Evolutionary conservation across 92 coral and sea anemone genomes (phyloP).

Genomic region (Palythoa grandiflora): DNA sequence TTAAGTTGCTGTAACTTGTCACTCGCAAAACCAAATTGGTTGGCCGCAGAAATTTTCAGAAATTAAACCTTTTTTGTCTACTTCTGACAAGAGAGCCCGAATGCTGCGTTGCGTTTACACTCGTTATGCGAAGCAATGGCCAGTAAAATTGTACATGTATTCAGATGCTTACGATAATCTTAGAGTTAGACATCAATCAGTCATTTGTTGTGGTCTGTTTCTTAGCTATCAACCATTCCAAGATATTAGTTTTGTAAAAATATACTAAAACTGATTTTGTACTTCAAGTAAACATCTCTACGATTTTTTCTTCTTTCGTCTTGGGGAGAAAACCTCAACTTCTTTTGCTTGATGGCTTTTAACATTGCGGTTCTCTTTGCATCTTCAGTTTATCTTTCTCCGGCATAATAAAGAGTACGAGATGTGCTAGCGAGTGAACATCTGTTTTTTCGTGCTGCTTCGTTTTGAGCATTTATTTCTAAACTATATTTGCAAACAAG

Average conservation of each 20-base stretch:
- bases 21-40: constrained; percentile 20
- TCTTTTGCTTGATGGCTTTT: not conserved
- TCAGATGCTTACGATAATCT: not conserved
- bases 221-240: constrained; percentile 7
- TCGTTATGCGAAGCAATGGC: not conserved
- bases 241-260: not conserved
- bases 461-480: not conserved
- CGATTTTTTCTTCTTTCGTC: not conserved
- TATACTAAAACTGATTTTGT: not conserved
- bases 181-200: constrained; percentile 9
- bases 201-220: constrained; percentile 9
- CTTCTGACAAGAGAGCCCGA: not conserved
- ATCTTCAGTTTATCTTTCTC: not conserved
- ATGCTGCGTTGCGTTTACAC: not conserved
- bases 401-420: not conserved
- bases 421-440: not conserved
- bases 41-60: constrained; percentile 3
- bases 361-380: not conserved
- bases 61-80: not conserved
- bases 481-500: not conserved
- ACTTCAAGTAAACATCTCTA: not conserved
- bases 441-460: not conserved
- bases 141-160: too few relatives aligned
- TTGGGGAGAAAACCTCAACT: not conserved
- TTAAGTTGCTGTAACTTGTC: constrained; percentile 46